A percentile compares a stretch with the other conserved stretches of the same genome.
Conservation (phyloP, 2,888 invertebrate genomes). For the Syrphus vitripennis region DNA sequence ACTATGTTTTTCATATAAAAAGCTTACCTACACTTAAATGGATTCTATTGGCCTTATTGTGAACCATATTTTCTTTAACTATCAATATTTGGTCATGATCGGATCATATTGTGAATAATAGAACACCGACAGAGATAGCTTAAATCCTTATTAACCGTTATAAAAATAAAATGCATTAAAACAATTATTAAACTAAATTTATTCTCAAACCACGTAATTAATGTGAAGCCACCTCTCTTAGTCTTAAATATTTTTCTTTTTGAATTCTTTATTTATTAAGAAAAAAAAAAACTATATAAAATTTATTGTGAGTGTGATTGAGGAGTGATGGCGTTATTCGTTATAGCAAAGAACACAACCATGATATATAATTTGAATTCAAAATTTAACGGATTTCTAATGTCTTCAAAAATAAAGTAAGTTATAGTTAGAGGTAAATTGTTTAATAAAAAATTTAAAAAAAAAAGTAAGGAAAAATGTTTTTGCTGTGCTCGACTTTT, state of each 20-base stretch:
- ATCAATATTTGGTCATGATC: too few relatives aligned
- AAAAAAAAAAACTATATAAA: neutral
- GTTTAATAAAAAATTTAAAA: neutral
- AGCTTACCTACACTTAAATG: too few relatives aligned
- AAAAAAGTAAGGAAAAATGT: constrained; percentile 29
- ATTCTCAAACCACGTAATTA: neutral
- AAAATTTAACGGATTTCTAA: constrained; percentile 38
- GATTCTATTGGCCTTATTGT: too few relatives aligned
- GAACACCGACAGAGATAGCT: too few relatives aligned
- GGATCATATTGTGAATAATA: too few relatives aligned
- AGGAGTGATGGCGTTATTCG: constrained; percentile 36
- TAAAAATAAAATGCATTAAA: too few relatives aligned
- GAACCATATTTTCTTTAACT: too few relatives aligned
- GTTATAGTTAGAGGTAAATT: neutral
- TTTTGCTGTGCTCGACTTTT: constrained; percentile 61
- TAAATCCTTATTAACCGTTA: too few relatives aligned
- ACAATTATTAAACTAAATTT: neutral
- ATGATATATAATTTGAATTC: neutral
- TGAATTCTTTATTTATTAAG: neutral
- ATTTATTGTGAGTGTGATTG: constrained; percentile 30
- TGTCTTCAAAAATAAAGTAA: neutral
- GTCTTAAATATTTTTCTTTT: neutral
- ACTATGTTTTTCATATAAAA: too few relatives aligned
- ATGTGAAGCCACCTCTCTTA: constrained; percentile 47
- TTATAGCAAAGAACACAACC: constrained; percentile 52